phyloP scores from a whole-genome alignment of 2,113 vertebrate genomes.

The Neomonachus schauinslandi region DNA sequence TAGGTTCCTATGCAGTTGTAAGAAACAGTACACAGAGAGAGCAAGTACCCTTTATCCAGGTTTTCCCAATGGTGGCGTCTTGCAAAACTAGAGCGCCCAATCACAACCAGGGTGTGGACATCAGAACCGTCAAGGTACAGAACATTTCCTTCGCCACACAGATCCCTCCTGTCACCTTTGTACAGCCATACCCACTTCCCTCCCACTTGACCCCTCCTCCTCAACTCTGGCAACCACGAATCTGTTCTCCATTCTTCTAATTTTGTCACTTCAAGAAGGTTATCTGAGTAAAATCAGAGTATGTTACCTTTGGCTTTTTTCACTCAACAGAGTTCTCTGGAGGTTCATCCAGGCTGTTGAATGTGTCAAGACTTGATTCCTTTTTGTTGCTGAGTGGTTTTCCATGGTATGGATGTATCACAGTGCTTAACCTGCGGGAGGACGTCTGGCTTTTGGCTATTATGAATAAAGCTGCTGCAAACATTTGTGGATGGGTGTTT shows the following conservation, averaged over 20 bases:
- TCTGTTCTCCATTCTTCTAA: not conserved
- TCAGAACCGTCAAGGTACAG: not conserved
- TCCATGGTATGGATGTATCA: not conserved
- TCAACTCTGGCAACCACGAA: not conserved
- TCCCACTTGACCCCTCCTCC: not conserved
- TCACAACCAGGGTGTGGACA: not conserved
- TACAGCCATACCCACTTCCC: not conserved
- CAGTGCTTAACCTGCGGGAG: not conserved
- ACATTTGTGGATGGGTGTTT: not conserved
- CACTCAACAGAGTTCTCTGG: not conserved
- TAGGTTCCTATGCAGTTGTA: not conserved
- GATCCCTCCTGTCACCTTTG: not conserved
- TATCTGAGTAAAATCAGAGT: not conserved
- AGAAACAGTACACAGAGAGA: not conserved
- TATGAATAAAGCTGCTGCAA: not conserved
- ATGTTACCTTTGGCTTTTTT: not conserved
- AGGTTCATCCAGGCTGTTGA: not conserved
- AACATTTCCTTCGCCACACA: not conserved
- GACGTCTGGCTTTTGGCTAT: not conserved
- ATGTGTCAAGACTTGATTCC: not conserved
- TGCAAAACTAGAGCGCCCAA: not conserved
- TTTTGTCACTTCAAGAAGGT: conserved; percentile 15
- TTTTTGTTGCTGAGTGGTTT: not conserved
- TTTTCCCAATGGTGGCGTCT: not conserved
- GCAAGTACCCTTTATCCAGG: not conserved